These are phyloP conservation scores for Buteo buteo DNA, from an alignment of 2,113 vertebrate genomes.

Conservation along the genomic window DNA sequence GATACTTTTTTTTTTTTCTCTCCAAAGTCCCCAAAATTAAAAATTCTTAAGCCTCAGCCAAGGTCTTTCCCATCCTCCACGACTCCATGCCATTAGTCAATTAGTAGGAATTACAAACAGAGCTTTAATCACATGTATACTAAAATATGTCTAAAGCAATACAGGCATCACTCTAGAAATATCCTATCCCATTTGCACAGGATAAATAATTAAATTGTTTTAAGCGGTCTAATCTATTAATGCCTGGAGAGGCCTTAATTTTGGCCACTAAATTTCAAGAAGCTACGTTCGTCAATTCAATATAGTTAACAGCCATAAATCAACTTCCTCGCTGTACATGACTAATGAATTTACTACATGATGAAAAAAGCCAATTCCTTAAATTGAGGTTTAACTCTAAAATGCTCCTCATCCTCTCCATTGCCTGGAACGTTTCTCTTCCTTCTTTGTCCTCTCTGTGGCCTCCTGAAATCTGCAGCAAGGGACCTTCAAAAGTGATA, in stretches of 20 bases:
- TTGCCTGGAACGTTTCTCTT: background rate
- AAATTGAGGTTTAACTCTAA: background rate
- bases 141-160: background rate
- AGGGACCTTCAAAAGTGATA: background rate
- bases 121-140: background rate
- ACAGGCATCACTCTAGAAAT: background rate
- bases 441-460: background rate
- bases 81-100: background rate
- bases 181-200: background rate
- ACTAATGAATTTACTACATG: constrained; percentile 18
- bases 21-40: background rate
- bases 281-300: constrained; percentile 4
- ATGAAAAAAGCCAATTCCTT: background rate
- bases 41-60: background rate
- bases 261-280: constrained; percentile 38
- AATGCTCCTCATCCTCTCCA: background rate
- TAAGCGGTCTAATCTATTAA: constrained; percentile 28
- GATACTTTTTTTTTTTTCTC: background rate
- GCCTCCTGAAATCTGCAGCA: background rate
- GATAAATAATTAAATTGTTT: constrained; percentile 45
- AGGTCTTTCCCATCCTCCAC: background rate
- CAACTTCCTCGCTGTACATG: background rate
- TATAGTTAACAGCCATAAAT: constrained; percentile 31
- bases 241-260: constrained; percentile 15
- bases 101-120: background rate